Evolutionary conservation across 92 coral and sea anemone genomes (phyloP), one percentile per base, ranked within the genome.

Genomic region (Palythoa grandiflora): DNA sequence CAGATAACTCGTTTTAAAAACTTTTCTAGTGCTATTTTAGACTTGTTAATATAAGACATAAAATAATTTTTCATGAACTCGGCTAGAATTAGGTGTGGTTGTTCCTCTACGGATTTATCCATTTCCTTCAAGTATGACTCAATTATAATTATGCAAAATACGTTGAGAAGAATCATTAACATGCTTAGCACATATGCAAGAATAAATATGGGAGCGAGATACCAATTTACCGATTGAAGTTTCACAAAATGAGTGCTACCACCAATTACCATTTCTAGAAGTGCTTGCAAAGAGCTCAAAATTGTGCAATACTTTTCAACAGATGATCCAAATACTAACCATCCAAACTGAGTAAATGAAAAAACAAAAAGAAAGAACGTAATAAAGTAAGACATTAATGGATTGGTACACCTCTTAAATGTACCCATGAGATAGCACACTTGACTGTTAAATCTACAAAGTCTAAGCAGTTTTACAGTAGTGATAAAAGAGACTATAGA

Each of bases 341-440:
- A 89, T 3, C 94, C 99, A 35, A 96, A 80, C 55, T 90, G 93
- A 1, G 99, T 76, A 83, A 92, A 96, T 51, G 98, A 92, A 9
- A 93, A 37, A 20, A 95, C 74, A 1, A 93, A 71, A 20, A 96
- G 88, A 63, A 79, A 8, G 61, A 95, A 89, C 3, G 93, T 86
- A 1, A 88, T 80, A 73, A 84, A 83, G 76, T 89, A 96, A 0
- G 98, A 95, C 35, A 73, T 75, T 35, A 96, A 85, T 17, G 93
- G 91, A 17, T 63, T 61, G 3, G 89, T 51, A 28, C 96, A 95
- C 65, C 86, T 90, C 47, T 81, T 89, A 53, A 96, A 88, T 5
- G 98, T 95, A 54, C 81, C 88, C 83, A 93, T 79, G 59, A 95
- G 89, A 65, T 90, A 84, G 12, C 89, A 92, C 50, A 96, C 94